Base-by-base conservation (phyloP, 23 tunicate genomes). In the Clavelina lepadiformis region DNA sequence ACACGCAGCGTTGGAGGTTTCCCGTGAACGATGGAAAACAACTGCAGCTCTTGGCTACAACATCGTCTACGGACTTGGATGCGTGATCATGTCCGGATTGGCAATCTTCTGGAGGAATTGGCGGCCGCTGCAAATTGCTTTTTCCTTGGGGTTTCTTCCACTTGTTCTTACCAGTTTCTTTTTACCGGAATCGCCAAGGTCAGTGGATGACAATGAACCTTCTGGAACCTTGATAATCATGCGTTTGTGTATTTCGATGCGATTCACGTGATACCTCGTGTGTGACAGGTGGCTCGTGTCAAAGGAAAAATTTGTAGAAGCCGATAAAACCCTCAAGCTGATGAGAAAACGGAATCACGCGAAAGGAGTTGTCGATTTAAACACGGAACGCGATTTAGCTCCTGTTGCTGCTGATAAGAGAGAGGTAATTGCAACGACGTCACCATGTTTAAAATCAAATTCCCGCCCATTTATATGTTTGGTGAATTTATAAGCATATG, bases 171-270 rank as follows among this genome's bases (percentile, higher is more conserved):
- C 24, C 19, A 3, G 22, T 31, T 2, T 68, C 28, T 1, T 68
- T 33, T 21, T 68, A 30, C 74, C 61, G 4, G 33, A 68, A 20
- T 68, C 74, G 3, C 74, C 74, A 51, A 49, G 74, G 74, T 68
- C 20, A 33, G 3, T 18, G n/a, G n/a, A n/a, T n/a, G n/a, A n/a
- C n/a, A n/a, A n/a, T n/a, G n/a, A n/a, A n/a, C n/a, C n/a, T n/a
- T n/a, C n/a, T n/a, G n/a, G n/a, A n/a, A n/a, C n/a, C n/a, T n/a
- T n/a, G n/a, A n/a, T n/a, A n/a, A n/a, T n/a, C n/a, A n/a, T n/a
- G n/a, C n/a, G n/a, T n/a, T n/a, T n/a, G n/a, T n/a, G n/a, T n/a
- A n/a, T n/a, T n/a, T n/a, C n/a, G n/a, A n/a, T n/a, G n/a, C n/a
- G n/a, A n/a, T n/a, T n/a, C n/a, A n/a, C n/a, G n/a, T n/a, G n/a